Evolutionary conservation across 2,888 invertebrate genomes (phyloP), one percentile per base, ranked within the genome.

Genomic region (Agriopis aurantiaria): DNA sequence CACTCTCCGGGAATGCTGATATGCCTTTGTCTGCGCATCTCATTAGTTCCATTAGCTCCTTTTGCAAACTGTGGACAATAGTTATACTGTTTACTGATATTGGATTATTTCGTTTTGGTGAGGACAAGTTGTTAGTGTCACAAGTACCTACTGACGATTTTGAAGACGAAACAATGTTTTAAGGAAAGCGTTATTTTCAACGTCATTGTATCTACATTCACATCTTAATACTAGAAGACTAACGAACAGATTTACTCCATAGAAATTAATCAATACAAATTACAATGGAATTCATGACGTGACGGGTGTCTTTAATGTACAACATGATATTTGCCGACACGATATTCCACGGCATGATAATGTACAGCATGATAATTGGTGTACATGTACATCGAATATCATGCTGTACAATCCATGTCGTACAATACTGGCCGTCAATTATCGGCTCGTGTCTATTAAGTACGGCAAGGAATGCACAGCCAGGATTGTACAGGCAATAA

Each of bases 1-100:
- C 99, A 74, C 98, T 98, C 80, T 99, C 98, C 0, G 99, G 99
- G 91, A 99, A 99, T 12, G 99, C 99, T 17, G 99, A 98, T 72
- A 99, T 97, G 33, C 97, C 98, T 90, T 98, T 98, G 87, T 98
- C 98, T 62, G 96, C 96, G 71, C 96, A 96, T 95, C 97, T 97
- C 98, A 98, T 98, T 74, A 98, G 92, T 76, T 96, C 96, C 98
- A 98, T 98, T 62, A 98, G 95, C 89, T 98, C 98, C 85, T 98
- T 98, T 87, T 98, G 98, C 82, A 98, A 94, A 90, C 98, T 98
- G 91, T 91, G 78, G 79, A 84, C 76, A 83, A 55, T 70, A 76
- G n/a, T 11, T 17, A 6, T 41, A 41, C 6, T 53, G 40, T 40
- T 12, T n/a, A 46, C 3, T 58, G 8, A 12, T 23, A 3, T 3